phyloP scores from a whole-genome alignment of 2,113 vertebrate species.

The Sminthopsis crassicaudata region DNA sequence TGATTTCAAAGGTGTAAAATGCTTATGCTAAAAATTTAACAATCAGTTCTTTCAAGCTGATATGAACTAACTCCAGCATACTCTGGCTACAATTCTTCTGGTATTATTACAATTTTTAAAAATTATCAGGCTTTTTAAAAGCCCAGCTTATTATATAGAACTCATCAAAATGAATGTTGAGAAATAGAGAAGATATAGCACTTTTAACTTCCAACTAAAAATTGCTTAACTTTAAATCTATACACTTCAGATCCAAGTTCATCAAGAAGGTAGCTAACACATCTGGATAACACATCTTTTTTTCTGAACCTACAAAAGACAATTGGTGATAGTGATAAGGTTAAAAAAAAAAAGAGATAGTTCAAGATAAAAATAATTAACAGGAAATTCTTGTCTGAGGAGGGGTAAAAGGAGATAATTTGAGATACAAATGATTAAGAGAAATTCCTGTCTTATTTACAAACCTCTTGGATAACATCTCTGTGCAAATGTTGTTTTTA shows the following conservation, averaged over 20 bases:
- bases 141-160: neutral
- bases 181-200: neutral
- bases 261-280: neutral
- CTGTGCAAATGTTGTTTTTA: too few relatives aligned
- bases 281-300: neutral
- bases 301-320: neutral
- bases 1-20: neutral
- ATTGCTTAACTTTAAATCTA: neutral
- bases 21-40: neutral
- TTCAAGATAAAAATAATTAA: too few relatives aligned
- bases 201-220: neutral
- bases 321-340: neutral
- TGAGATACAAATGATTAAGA: too few relatives aligned
- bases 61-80: too few relatives aligned
- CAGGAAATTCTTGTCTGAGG: too few relatives aligned
- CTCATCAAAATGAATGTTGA: neutral
- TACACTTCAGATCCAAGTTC: neutral
- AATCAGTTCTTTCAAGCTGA: neutral
- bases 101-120: neutral
- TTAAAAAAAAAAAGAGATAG: too few relatives aligned
- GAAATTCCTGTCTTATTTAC: too few relatives aligned
- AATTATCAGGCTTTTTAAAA: too few relatives aligned
- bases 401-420: too few relatives aligned
- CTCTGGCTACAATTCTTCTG: neutral
- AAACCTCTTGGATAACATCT: too few relatives aligned